phyloP scores from a whole-genome alignment of 2,113 vertebrate species.

The Leiothrix lutea region DNA sequence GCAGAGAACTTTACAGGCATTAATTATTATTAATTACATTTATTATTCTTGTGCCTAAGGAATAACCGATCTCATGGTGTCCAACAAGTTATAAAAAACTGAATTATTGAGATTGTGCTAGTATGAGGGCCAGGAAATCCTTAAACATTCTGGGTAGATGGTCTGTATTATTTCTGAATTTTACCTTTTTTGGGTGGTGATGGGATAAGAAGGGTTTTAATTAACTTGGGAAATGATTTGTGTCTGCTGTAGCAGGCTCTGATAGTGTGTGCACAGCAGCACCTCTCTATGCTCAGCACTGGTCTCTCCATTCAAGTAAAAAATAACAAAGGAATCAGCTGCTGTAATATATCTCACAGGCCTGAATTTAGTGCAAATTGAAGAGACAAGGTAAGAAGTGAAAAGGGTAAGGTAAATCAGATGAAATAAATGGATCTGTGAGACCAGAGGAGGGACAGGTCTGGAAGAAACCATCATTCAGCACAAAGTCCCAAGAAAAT shows the following conservation, averaged over 20 bases:
- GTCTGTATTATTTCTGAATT: not conserved
- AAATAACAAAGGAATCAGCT: not conserved
- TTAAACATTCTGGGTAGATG: not conserved
- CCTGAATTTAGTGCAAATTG: not conserved
- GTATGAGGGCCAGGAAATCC: not conserved
- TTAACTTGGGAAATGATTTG: not conserved
- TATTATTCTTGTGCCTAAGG: not conserved
- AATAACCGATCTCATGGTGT: not conserved
- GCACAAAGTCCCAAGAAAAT: not conserved
- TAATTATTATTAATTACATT: slow-evolving; percentile 11
- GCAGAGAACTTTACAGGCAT: not conserved
- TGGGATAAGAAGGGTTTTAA: not conserved
- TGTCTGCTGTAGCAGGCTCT: not conserved
- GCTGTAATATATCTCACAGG: not conserved
- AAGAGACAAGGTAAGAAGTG: not conserved
- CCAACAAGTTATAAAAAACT: not conserved
- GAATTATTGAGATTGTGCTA: not conserved
- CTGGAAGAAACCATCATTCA: not conserved
- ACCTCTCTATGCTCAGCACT: not conserved
- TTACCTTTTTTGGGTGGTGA: not conserved
- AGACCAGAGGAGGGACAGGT: not conserved
- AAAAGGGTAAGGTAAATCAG: not conserved
- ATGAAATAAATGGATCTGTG: not conserved
- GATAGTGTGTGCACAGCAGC: not conserved
- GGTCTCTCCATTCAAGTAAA: not conserved